Conservation (phyloP, 2,113 vertebrate species). For the Odocoileus hemionus region DNA sequence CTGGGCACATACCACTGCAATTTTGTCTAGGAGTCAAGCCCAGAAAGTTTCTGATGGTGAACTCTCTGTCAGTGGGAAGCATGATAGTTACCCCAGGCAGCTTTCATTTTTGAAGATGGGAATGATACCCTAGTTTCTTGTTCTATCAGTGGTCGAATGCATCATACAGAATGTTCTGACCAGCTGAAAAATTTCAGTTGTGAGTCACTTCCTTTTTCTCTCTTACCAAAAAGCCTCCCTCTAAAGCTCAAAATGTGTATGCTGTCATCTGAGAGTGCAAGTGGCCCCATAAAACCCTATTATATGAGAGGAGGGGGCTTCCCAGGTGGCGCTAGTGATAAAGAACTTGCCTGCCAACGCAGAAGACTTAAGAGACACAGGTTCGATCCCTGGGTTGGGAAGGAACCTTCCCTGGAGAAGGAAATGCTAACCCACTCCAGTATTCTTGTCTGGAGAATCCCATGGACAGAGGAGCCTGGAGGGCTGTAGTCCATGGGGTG, state of each 20-base stretch:
- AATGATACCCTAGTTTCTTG: conserved; percentile 3
- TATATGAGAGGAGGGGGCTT: not conserved
- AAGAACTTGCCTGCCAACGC: not conserved
- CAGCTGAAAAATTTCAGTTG: conserved; percentile 31
- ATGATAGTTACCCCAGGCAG: not conserved
- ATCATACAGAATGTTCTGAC: conserved; percentile 45
- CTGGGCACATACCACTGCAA: not conserved
- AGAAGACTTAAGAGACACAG: not conserved
- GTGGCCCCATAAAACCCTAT: not conserved
- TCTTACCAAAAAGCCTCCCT: conserved; percentile 4
- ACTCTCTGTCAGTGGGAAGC: not conserved
- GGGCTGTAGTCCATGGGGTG: not conserved
- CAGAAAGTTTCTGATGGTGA: not conserved
- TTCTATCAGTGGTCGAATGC: not conserved
- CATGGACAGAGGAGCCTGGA: not conserved
- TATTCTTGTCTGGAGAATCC: not conserved
- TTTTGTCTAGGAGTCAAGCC: not conserved
- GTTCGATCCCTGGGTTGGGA: accelerated
- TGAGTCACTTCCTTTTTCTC: conserved; percentile 50
- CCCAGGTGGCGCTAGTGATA: not conserved
- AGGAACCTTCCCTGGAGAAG: not conserved
- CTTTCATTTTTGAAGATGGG: not conserved
- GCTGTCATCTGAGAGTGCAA: not conserved
- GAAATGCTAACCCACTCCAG: not conserved
- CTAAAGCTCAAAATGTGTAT: not conserved